These are phyloP conservation scores for Nomia melanderi DNA, from an alignment of 1,140 invertebrate species.

Conservation along the genomic window DNA sequence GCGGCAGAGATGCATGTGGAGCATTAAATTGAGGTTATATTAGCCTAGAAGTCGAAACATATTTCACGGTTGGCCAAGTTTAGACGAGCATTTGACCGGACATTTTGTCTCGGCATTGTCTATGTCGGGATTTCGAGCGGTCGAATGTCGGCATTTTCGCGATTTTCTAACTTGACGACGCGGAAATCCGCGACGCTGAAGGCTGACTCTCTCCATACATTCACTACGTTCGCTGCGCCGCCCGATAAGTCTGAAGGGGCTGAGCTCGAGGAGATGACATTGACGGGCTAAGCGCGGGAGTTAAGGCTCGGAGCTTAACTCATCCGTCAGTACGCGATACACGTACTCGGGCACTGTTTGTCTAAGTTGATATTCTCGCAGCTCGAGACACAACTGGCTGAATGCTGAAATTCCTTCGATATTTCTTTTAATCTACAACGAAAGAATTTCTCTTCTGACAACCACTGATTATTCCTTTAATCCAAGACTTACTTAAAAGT, in stretches of 20 bases:
- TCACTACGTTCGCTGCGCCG: conserved; percentile 72
- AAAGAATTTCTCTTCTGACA: not conserved
- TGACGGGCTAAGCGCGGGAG: conserved; percentile 78
- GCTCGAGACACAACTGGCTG: conserved; percentile 40
- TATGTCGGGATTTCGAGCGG: conserved; percentile 16
- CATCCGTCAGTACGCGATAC: conserved; percentile 77
- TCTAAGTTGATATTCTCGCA: conserved; percentile 39
- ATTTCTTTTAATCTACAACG: conserved; percentile 12
- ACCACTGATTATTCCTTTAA: not conserved
- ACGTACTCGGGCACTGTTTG: conserved; percentile 33
- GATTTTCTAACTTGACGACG: conserved; percentile 59
- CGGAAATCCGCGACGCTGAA: conserved; percentile 71
- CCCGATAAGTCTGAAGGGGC: conserved; percentile 80
- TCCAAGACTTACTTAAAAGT: not conserved
- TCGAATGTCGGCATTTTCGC: conserved; percentile 53
- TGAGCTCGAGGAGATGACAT: conserved; percentile 80
- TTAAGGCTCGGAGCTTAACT: conserved; percentile 79
- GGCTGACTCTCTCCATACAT: conserved; percentile 50
- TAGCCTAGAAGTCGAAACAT: conserved; percentile 1
- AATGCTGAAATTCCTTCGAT: conserved; percentile 53
- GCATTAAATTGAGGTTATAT: not conserved
- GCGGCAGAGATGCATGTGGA: not conserved
- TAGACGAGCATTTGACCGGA: conserved; percentile 13
- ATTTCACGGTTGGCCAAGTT: conserved; percentile 16
- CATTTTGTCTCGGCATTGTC: conserved; percentile 23